Conservation (phyloP, 2,797 vertebrate genomes). For the Nannoperca obscura region DNA sequence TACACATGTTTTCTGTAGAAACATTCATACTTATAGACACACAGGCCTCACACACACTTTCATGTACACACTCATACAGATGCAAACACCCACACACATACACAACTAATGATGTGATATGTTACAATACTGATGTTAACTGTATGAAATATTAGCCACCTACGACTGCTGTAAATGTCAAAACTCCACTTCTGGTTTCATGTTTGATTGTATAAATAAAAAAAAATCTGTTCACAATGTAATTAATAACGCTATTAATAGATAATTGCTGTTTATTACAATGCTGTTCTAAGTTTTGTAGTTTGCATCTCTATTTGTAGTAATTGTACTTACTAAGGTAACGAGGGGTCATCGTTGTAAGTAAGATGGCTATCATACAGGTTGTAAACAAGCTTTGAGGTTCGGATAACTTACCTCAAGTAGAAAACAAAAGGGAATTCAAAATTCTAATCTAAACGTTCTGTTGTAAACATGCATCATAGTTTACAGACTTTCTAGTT, state of each 20-base stretch:
- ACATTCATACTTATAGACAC: background rate
- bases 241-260: background rate
- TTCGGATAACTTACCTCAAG: background rate
- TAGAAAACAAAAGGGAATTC: background rate
- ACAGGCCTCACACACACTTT: background rate
- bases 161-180: background rate
- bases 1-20: background rate
- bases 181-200: background rate
- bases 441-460: background rate
- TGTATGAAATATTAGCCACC: background rate
- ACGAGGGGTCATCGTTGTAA: background rate
- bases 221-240: background rate
- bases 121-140: background rate
- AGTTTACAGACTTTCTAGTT: background rate
- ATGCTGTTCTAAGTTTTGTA: too few relatives aligned
- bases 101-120: constrained; percentile 14
- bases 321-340: too few relatives aligned
- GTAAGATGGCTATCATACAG: background rate
- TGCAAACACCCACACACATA: background rate
- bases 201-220: background rate
- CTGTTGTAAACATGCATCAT: background rate
- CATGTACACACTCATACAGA: background rate
- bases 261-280: too few relatives aligned
- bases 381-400: background rate
- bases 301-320: too few relatives aligned